These are phyloP conservation scores for Cyrtodaria siliqua DNA, from an alignment of 2,888 invertebrate genomes.

Conservation along the genomic window DNA sequence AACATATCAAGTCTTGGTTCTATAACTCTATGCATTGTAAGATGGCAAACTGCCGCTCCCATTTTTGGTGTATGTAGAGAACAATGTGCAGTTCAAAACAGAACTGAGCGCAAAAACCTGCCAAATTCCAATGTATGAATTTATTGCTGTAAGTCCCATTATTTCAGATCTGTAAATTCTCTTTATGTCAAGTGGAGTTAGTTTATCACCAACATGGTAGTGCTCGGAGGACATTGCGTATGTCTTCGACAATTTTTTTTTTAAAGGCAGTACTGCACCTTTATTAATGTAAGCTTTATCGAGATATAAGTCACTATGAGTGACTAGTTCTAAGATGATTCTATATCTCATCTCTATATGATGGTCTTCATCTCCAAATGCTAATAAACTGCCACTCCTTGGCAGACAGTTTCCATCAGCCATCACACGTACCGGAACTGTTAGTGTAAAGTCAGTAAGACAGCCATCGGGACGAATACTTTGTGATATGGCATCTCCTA, in stretches of 20 bases:
- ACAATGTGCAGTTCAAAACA: slow-evolving; percentile 18
- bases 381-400: slow-evolving; percentile 20
- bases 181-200: not conserved
- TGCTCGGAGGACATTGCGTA: slow-evolving; percentile 19
- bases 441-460: not conserved
- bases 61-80: slow-evolving; percentile 30
- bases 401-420: slow-evolving; percentile 41
- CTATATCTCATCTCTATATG: slow-evolving; percentile 24
- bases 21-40: not conserved
- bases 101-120: slow-evolving; percentile 30
- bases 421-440: slow-evolving; percentile 1
- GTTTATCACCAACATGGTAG: slow-evolving; percentile 4
- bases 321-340: slow-evolving; percentile 10
- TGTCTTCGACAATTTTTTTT: not conserved
- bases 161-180: not conserved
- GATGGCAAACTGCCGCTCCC: slow-evolving; percentile 3
- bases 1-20: not conserved
- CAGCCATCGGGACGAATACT: not conserved
- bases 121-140: slow-evolving; percentile 33
- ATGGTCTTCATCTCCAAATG: slow-evolving; percentile 32
- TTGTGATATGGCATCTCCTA: slow-evolving; percentile 1
- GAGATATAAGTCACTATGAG: slow-evolving; percentile 8
- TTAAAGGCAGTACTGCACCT: not conserved
- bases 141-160: slow-evolving; percentile 2
- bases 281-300: not conserved